Base-by-base conservation (phyloP, 2,797 vertebrate genomes). In the Sciaenops ocellatus region DNA sequence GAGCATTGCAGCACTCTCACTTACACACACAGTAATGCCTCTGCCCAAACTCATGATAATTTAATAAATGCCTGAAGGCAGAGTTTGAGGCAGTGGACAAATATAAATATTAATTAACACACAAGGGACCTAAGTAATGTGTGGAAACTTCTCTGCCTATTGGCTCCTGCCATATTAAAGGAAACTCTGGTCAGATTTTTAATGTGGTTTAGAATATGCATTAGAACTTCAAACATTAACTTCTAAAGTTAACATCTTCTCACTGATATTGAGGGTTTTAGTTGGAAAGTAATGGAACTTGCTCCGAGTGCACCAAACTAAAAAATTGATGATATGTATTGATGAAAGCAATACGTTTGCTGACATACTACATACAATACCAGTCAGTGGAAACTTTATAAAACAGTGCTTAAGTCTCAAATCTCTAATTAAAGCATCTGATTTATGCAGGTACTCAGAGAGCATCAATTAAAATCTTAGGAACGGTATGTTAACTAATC, bases 101-200 rank as follows among this genome's bases (percentile, higher is more conserved):
- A 95, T 94, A 95, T 95, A 95, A 94, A 95, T 95, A 95, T 96
- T 96, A 96, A 96, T 95, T 95, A 95, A 94, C 91, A 93, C 95
- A 95, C 94, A 20, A 87, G 95, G 94, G 95, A 95, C 90, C 67
- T 50, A 86, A 91, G 88, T 85, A 91, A 90, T 85, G 90, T 89
- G 76, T 83, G 84, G 88, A 90, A 92, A 87, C 85, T 84, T 90
- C 82, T 93, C 80, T 89, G 89, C 90, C 88, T 91, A 93, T 93
- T 92, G 90, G 92, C 90, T 92, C 88, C 87, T 85, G 86, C 86
- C 79, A 56, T 91, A 92, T 93, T 93, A 90, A 94, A 93, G 82
- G 69, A 87, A 94, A 90, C 77, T 87, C 83, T 78, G 84, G 93
- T 94, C 93, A 88, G 87, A 90, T 92, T 93, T 87, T 91, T 94